phyloP scores from a whole-genome alignment of 2,888 invertebrate species.

The Acronicta alni region DNA sequence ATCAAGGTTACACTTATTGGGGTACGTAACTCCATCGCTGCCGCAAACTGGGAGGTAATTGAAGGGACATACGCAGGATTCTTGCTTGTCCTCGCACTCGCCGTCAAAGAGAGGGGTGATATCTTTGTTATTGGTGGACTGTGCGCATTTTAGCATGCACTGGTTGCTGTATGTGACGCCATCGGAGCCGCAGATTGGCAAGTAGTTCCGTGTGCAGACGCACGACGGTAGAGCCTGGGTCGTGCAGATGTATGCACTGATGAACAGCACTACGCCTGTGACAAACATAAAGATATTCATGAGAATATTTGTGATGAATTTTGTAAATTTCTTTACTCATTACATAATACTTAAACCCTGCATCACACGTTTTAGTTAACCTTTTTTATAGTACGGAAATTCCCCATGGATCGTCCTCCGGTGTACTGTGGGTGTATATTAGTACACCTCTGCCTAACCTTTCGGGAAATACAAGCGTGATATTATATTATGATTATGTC shows the following conservation, averaged over 20 bases:
- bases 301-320: too few relatives aligned
- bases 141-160: constrained; percentile 90
- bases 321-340: too few relatives aligned
- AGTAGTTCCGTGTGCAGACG: constrained; percentile 63
- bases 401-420: too few relatives aligned
- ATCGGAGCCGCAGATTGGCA: constrained; percentile 92
- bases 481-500: too few relatives aligned
- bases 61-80: constrained; percentile 52
- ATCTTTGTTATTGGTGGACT: constrained; percentile 18
- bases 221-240: constrained; percentile 65
- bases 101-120: constrained; percentile 38
- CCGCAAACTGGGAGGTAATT: constrained; percentile 65
- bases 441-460: too few relatives aligned
- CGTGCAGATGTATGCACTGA: constrained; percentile 53
- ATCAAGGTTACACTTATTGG: constrained; percentile 60
- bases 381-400: too few relatives aligned
- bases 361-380: too few relatives aligned
- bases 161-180: constrained; percentile 91
- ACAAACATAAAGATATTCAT: constrained; percentile 6
- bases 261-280: constrained; percentile 64
- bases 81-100: constrained; percentile 24
- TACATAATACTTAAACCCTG: too few relatives aligned
- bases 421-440: too few relatives aligned
- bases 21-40: constrained; percentile 63
- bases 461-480: too few relatives aligned